Conservation (phyloP, 2,797 vertebrate genomes). For the Enteromius mattozi region DNA sequence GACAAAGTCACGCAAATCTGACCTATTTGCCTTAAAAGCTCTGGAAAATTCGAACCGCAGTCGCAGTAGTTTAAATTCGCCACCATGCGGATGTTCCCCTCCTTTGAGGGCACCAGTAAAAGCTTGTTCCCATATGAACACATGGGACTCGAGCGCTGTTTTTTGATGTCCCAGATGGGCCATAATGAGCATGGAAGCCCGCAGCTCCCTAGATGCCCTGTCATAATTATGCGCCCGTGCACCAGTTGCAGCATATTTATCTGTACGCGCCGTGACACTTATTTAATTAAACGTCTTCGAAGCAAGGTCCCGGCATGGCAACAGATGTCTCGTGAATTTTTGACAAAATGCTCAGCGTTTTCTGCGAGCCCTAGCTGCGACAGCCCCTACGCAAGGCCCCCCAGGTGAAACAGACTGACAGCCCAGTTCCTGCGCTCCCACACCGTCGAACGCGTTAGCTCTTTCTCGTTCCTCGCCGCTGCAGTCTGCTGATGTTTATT, state of each 20-base stretch:
- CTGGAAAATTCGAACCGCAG: constrained; percentile 25
- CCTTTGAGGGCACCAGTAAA: constrained; percentile 35
- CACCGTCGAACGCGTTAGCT: constrained; percentile 63
- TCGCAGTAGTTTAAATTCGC: neutral
- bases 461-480: constrained; percentile 60
- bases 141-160: constrained; percentile 15
- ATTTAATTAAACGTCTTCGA: constrained; percentile 78
- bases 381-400: constrained; percentile 69
- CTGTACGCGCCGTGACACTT: constrained; percentile 64
- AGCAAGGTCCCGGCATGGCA: constrained; percentile 68
- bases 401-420: constrained; percentile 75
- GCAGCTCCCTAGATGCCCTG: constrained; percentile 58
- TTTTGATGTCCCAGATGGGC: constrained; percentile 62
- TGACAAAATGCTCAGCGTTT: constrained; percentile 72
- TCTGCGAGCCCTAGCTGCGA: constrained; percentile 63
- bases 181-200: constrained; percentile 58
- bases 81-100: constrained; percentile 19
- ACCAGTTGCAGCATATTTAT: constrained; percentile 70
- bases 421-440: constrained; percentile 61
- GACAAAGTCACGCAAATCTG: neutral
- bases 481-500: constrained; percentile 75
- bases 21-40: constrained; percentile 9
- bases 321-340: constrained; percentile 77
- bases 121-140: constrained; percentile 38
- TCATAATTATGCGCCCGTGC: constrained; percentile 60